These are phyloP conservation scores for Drosophila paranaensis DNA, from an alignment of 2,888 invertebrate species.

Conservation along the genomic window DNA sequence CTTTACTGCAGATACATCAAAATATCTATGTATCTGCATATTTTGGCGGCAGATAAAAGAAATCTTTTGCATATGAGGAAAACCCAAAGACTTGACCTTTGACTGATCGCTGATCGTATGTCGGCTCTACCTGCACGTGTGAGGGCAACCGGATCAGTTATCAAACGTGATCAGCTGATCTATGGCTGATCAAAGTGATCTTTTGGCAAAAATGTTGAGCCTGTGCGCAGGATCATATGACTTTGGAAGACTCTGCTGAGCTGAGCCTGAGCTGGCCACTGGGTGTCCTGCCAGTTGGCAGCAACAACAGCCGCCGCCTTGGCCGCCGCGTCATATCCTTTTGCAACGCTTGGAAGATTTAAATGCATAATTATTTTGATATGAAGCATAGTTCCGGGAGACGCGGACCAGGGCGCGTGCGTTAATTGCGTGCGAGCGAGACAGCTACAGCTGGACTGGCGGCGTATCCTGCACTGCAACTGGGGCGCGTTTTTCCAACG, in stretches of 20 bases:
- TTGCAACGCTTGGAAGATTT: conserved; percentile 76
- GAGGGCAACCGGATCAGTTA: conserved; percentile 10
- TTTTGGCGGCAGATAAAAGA: conserved; percentile 14
- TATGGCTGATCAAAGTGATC: conserved; percentile 15
- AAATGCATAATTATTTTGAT: conserved; percentile 79
- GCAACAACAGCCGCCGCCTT: conserved; percentile 29
- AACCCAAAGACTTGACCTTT: not conserved
- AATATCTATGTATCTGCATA: not conserved
- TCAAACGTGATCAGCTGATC: conserved; percentile 17
- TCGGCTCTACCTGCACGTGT: conserved; percentile 1
- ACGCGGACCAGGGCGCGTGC: conserved; percentile 55
- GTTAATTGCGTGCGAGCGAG: conserved; percentile 65
- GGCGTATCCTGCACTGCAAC: conserved; percentile 54
- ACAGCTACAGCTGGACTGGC: conserved; percentile 35
- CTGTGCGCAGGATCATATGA: conserved; percentile 15
- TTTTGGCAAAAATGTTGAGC: conserved; percentile 14
- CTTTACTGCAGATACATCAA: too few relatives aligned
- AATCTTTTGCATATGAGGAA: conserved; percentile 5
- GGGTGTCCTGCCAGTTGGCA: not conserved
- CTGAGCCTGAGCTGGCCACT: too few relatives aligned
- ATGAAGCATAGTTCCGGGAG: conserved; percentile 80
- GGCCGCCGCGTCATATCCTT: conserved; percentile 46
- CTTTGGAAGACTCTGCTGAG: not conserved
- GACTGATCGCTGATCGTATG: conserved; percentile 3
- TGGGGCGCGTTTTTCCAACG: conserved; percentile 54